phyloP scores from a whole-genome alignment of 1,140 invertebrate species.

The Bombus fervidus region DNA sequence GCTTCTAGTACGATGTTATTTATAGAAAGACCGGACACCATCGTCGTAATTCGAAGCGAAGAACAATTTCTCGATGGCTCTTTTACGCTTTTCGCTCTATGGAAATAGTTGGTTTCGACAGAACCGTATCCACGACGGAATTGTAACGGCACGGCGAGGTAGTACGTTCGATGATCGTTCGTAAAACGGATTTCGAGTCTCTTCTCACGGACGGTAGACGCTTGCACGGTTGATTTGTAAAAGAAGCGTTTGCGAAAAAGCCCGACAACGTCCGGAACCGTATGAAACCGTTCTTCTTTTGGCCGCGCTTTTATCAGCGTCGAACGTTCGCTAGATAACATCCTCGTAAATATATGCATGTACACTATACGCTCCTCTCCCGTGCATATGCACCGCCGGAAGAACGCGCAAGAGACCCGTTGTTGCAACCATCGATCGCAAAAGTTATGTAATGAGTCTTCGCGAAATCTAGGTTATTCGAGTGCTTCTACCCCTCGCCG shows the following conservation, averaged over 20 bases:
- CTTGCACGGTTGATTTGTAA: slow-evolving; percentile 14
- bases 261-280: not conserved
- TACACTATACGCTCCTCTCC: not conserved
- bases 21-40: no score
- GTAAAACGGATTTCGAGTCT: not conserved
- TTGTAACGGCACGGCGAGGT: not conserved
- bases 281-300: slow-evolving; percentile 49
- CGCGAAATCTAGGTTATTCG: slow-evolving; percentile 64
- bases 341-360: slow-evolving; percentile 12
- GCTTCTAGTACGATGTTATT: no score
- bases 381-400: slow-evolving; percentile 32
- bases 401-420: slow-evolving; percentile 31
- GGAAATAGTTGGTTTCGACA: not conserved
- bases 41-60: not conserved
- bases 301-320: slow-evolving; percentile 56
- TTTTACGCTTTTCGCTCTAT: not conserved
- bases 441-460: slow-evolving; percentile 68
- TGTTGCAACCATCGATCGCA: slow-evolving; percentile 59
- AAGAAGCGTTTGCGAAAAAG: slow-evolving; percentile 14
- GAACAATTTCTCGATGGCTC: not conserved
- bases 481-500: slow-evolving; percentile 35
- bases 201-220: not conserved
- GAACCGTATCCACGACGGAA: not conserved
- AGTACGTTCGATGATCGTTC: not conserved
- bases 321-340: slow-evolving; percentile 54